Evolutionary conservation across 2,113 vertebrate species (phyloP), one percentile per base, ranked within the genome.

Genomic region (Lagopus leucura): DNA sequence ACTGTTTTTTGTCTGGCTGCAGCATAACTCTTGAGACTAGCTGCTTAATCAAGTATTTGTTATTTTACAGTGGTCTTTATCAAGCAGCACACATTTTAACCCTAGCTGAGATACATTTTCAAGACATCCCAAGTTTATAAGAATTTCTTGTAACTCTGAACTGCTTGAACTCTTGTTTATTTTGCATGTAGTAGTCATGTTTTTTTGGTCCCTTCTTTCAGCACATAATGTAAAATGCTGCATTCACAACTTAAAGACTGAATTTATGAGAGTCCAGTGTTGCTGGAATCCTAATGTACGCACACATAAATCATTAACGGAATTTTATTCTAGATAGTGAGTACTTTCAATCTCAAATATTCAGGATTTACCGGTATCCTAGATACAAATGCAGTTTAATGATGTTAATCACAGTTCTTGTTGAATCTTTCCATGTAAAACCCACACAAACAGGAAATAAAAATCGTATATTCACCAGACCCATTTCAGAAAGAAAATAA

Each of bases 371-470:
- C 75, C 80, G 50, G 82, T 93, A 88, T 95, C 81, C 89, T 87
- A 64, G 87, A 88, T 88, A 93, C 78, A 74, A 77, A 85, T 92
- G 45, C n/a, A 47, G 20, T 34, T 87, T 80, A 82, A 89, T 95
- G 32, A 82, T 93, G 81, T 88, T 86, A 91, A 64, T 89, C 17
- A 10, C 50, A n/a, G 55, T 80, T 94, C 28, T 3, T 64, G 69
- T 75, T 77, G 67, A 76, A 77, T 64, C 40, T 58, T 92, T 90
- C 48, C 19, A 65, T 69, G 47, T 57, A 65, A 94, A 85, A 38
- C 47, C 82, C 78, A 91, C 91, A 91, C 21, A 70, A 94, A 76
- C 7, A 87, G 8, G 50, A 85, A 94, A 92, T 82, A 87, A 96
- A 90, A 95, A 45, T 70, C n/a, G 36, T 73, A 2, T 89, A 66